Base-by-base conservation (phyloP, 2,888 invertebrate species). In the Onthophagus sagittarius region DNA sequence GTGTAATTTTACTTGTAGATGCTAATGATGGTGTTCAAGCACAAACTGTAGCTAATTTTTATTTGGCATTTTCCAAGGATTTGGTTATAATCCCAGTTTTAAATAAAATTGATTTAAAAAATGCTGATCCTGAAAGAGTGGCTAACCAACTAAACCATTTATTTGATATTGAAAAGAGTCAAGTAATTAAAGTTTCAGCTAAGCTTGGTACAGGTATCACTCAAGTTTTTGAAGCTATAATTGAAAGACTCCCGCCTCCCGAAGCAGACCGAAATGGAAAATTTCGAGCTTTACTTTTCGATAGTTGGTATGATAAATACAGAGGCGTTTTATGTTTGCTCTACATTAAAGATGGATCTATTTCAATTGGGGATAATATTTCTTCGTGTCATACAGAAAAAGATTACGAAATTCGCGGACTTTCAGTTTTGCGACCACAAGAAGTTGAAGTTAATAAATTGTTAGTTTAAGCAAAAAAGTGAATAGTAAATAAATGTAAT, bases 41-140 rank as follows among this genome's bases (percentile, higher is more conserved):
- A 0, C 99, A 99, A 86, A 99, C 99, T 0, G 96, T 99, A 0
- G 98, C 99, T 13, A 99, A 99, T 81, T 98, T 96, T 86, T 94
- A 95, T 83, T 85, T 98, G 76, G 98, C 99, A 0, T 94, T 94
- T 85, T 91, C 91, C 71, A 91, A 90, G 77, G 91, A 97, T 79
- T 86, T 98, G 71, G 86, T 88, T 0, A 92, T 99, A 74, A 91
- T 99, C 80, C 98, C 99, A 0, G 96, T 97, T 0, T 87, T 99
- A 53, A 99, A 99, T 86, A 99, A 99, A 88, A 96, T 99, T 73
- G 99, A 99, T 84, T 88, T 99, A 72, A 95, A 96, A 79, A 90
- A 94, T 84, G 97, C 98, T 0, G 87, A 97, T 82, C 96, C 98
- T 3, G 94, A 95, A 0, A 89, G 88, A 80, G 96, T 97, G 0